phyloP scores from a whole-genome alignment of 1,140 invertebrate species.

The Drosophila melanica region DNA sequence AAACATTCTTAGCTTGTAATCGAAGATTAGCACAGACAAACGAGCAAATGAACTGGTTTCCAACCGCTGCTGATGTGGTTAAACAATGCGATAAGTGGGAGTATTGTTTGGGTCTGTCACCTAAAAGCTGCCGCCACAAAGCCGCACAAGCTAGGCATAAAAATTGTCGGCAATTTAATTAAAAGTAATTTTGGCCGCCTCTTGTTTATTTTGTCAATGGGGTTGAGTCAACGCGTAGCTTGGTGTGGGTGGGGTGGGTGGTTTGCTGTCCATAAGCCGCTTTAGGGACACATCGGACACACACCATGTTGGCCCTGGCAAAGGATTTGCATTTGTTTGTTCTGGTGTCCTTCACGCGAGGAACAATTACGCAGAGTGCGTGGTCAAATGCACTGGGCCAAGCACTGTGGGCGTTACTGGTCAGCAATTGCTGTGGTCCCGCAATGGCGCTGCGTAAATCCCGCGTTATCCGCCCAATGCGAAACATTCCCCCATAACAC shows the following conservation, averaged over 20 bases:
- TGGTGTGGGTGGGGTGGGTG: not conserved
- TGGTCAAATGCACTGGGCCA: slow-evolving; percentile 26
- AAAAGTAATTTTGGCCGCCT: slow-evolving; percentile 27
- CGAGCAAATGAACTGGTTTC: slow-evolving; percentile 7
- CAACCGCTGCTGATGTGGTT: slow-evolving; percentile 9
- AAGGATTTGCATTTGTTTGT: slow-evolving; percentile 41
- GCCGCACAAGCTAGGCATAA: slow-evolving; percentile 16
- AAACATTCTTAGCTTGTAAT: not conserved
- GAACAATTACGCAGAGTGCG: slow-evolving; percentile 43
- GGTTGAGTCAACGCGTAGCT: not conserved
- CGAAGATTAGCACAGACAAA: slow-evolving; percentile 11
- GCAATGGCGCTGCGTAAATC: slow-evolving; percentile 6
- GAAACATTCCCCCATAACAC: not conserved
- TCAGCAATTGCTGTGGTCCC: slow-evolving; percentile 23
- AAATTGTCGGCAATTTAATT: slow-evolving; percentile 42
- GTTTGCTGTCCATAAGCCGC: slow-evolving; percentile 15
- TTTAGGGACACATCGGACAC: slow-evolving; percentile 10
- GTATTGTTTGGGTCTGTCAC: not conserved
- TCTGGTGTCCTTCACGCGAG: slow-evolving; percentile 2
- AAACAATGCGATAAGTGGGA: slow-evolving; percentile 1
- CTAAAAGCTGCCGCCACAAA: slow-evolving; percentile 7
- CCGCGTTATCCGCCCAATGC: not conserved
- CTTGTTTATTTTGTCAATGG: slow-evolving; percentile 18
- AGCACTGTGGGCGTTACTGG: slow-evolving; percentile 9
- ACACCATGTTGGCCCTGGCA: slow-evolving; percentile 19